Base-by-base conservation (phyloP, 2,113 vertebrate species). In the Cynopterus brachyotis region DNA sequence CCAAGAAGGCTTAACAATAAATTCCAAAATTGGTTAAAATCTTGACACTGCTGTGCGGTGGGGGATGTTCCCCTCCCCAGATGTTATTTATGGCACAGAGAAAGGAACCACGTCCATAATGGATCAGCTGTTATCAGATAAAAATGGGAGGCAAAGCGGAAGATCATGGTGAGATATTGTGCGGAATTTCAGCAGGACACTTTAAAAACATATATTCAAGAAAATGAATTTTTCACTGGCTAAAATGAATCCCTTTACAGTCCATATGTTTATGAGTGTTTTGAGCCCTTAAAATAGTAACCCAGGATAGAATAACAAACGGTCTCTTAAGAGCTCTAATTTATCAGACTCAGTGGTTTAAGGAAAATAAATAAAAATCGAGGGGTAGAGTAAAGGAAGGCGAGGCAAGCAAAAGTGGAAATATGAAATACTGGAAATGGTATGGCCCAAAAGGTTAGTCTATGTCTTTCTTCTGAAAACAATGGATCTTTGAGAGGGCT, bases 201-300 rank as follows among this genome's bases (percentile, higher is more conserved):
- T 96, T 97, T 76, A 93, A 96, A 98, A 94, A 94, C 3, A 24
- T 67, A 12, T 94, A 78, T 95, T 96, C 96, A 85, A 86, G 89
- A 94, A 97, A 97, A 98, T 81, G 73, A 95, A 95, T 96, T 97
- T 96, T 96, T 97, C 94, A 91, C 96, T 89, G 95, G 91, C 91
- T 94, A 96, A 95, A 96, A 95, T 17, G 3, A 89, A 93, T 93
- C 88, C 81, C 85, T 84, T 97, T 96, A 95, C 78, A 95, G 89
- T 89, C 1, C 79, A 72, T 87, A 91, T 97, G 96, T 97, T 97
- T 97, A 97, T 96, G 97, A 96, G 85, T 89, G 75, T 88, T 97
- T 97, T 96, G 83, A 96, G 88, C 78, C 86, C 96, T 97, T 87
- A 96, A 97, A 95, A 97, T 89, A 93, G 97, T 96, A 96, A 91